Evolutionary conservation across 2,888 invertebrate species (phyloP).

Genomic region (Drosophila melanosoma): DNA sequence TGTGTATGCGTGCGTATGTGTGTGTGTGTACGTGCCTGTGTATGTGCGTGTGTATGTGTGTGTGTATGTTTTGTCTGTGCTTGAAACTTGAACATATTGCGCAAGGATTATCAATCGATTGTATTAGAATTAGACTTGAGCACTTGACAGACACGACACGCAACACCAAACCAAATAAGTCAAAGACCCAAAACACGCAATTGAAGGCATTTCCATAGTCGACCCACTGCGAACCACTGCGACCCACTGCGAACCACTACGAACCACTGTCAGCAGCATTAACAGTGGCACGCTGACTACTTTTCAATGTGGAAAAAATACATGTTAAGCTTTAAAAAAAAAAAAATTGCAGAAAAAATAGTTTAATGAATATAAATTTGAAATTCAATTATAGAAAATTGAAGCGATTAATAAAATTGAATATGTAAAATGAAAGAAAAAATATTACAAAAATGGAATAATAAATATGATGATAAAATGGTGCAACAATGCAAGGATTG

Average conservation of each 20-base stretch:
- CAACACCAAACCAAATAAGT: constrained; percentile 7
- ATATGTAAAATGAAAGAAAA: neutral
- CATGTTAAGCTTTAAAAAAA: neutral
- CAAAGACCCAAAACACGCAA: constrained; percentile 13
- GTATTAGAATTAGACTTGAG: constrained; percentile 25
- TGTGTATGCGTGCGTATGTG: neutral
- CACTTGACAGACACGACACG: constrained; percentile 48
- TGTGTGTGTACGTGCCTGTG: constrained; percentile 1
- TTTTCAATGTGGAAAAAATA: neutral
- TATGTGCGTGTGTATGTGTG: neutral
- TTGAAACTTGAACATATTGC: constrained; percentile 58
- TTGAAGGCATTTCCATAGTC: constrained; percentile 25
- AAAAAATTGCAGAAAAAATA: neutral
- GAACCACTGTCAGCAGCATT: constrained; percentile 9
- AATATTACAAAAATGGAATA: neutral
- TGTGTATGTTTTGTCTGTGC: constrained; percentile 7
- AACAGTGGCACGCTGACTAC: neutral
- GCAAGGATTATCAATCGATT: constrained; percentile 59
- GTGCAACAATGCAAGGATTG: neutral
- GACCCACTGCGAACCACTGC: neutral
- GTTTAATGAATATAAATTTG: neutral
- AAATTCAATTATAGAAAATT: neutral
- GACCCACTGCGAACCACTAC: neutral
- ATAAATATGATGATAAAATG: neutral
- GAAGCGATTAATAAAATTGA: neutral